Base-by-base conservation (phyloP, 1,140 invertebrate genomes). In the Drosophila nigromelanica region DNA sequence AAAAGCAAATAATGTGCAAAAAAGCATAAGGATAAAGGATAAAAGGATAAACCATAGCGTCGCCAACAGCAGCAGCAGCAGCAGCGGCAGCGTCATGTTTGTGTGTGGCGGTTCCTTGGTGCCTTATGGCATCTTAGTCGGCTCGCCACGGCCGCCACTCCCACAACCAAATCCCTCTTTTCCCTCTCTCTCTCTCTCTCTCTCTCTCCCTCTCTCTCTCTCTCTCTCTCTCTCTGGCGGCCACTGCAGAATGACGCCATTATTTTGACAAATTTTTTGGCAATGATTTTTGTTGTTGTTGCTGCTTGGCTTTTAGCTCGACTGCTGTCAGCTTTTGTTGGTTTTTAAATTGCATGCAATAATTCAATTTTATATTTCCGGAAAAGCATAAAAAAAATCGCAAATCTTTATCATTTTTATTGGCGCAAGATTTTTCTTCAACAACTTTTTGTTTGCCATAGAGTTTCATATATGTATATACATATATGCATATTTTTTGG, bases 181-280 rank as follows among this genome's bases (percentile, higher is more conserved):
- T 43, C 62, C 24, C 21, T 21, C 56, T 35, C 35, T 7, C 60
- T 43, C 62, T 33, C 21, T 21, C 56, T 35, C 35, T 39, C 21
- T 64, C 30, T 8, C 5, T 8, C 51, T 48, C 67, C 24, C 21
- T 30, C 50, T 27, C 24, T 37, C 21, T 63, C 27, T 27, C 27
- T 5, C 27, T 5, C 27, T 27, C 27, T 6, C 7, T 42, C 59
- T 40, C 67, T 69, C 62, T 70, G 82, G 62, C 78, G 82, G 75
- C 83, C 79, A 87, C 80, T 89, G 83, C 80, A 80, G 79, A 89
- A 90, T 83, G 80, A 83, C 89, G 89, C 89, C 85, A 90, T 90
- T 90, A 86, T 86, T 89, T 90, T 90, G 83, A 90, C 89, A 89
- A 90, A 90, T 90, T 90, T 87, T 90, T 90, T 90, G 89, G 89